Conservation (phyloP, 2,797 vertebrate species). For the Enteromius anoplus region DNA sequence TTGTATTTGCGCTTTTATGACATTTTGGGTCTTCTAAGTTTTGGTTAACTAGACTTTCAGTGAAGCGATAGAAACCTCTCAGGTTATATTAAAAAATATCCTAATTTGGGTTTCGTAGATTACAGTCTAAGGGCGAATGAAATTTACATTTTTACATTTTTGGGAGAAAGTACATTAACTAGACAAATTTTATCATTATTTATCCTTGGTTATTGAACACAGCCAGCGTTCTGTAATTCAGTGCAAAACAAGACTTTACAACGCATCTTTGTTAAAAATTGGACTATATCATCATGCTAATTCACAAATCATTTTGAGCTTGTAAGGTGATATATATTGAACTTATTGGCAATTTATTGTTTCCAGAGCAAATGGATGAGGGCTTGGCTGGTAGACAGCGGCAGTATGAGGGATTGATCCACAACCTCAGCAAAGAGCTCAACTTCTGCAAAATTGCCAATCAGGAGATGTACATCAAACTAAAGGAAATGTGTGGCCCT, state of each 20-base stretch:
- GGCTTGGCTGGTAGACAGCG: constrained; percentile 87
- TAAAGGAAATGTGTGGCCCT: constrained; percentile 72
- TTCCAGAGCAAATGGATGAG: constrained; percentile 90
- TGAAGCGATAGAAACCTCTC: neutral
- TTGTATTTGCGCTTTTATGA: neutral
- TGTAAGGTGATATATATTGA: too few species aligned
- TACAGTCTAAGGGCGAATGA: neutral
- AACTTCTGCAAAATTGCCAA: constrained; percentile 83
- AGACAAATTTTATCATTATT: neutral
- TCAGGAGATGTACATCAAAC: constrained; percentile 86
- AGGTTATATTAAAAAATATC: neutral
- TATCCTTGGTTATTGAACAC: neutral
- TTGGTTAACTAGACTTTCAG: neutral
- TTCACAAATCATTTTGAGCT: neutral
- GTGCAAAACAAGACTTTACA: neutral
- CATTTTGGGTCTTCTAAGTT: neutral
- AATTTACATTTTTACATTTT: neutral
- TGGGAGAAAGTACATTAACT: neutral
- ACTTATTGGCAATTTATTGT: neutral
- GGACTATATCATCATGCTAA: neutral
- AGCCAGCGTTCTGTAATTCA: neutral
- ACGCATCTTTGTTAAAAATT: neutral
- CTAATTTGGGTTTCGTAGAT: neutral
- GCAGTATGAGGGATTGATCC: constrained; percentile 90
- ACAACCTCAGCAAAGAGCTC: constrained; percentile 89